Evolutionary conservation across 2,113 vertebrate species (phyloP).

Genomic region (Strix uralensis): DNA sequence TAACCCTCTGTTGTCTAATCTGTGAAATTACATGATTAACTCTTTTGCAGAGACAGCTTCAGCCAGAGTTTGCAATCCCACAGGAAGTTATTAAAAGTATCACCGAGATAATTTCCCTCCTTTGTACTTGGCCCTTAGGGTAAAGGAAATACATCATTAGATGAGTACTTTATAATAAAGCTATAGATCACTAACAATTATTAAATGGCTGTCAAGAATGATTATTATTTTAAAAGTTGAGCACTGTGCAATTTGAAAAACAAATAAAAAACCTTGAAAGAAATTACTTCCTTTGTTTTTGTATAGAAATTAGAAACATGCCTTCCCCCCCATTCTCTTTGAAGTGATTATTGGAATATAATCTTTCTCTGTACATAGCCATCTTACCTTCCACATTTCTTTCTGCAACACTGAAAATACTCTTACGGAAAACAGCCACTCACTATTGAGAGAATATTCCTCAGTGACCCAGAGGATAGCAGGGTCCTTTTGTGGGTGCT

Average conservation of each 20-base stretch:
- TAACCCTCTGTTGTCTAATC: constrained; percentile 86
- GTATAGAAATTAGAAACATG: constrained; percentile 60
- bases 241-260: constrained; percentile 69
- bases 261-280: constrained; percentile 69
- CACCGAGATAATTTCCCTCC: constrained; percentile 76
- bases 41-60: constrained; percentile 77
- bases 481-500: not conserved
- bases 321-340: constrained; percentile 14
- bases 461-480: not conserved
- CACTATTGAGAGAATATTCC: not conserved
- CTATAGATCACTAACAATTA: constrained; percentile 79
- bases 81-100: constrained; percentile 89
- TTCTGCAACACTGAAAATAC: not conserved
- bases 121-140: constrained; percentile 79
- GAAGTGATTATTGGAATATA: constrained; percentile 63
- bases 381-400: constrained; percentile 35
- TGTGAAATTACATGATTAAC: constrained; percentile 85
- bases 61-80: constrained; percentile 76
- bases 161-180: constrained; percentile 78
- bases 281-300: constrained; percentile 72
- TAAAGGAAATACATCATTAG: constrained; percentile 82
- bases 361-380: constrained; percentile 10
- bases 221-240: constrained; percentile 77
- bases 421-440: not conserved
- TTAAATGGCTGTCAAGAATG: constrained; percentile 77